phyloP scores from a whole-genome alignment of 2,888 invertebrate species.

The Lamellibrachia columna region DNA sequence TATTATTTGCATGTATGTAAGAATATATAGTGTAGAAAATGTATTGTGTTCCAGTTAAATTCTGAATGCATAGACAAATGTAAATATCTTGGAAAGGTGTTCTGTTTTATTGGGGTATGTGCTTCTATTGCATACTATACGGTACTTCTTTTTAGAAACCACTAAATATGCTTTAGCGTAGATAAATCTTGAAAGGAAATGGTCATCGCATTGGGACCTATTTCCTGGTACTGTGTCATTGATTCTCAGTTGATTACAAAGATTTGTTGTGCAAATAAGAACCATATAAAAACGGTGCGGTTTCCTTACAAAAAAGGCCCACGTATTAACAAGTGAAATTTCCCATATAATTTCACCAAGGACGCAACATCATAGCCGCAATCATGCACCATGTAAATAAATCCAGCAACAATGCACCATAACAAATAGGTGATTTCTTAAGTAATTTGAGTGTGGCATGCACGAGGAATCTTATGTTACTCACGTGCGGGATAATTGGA shows the following conservation, averaged over 20 bases:
- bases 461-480: background rate
- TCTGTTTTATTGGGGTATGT: background rate
- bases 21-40: background rate
- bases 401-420: background rate
- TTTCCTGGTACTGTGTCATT: background rate
- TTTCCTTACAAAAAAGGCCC: background rate
- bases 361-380: background rate
- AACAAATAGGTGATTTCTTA: constrained; percentile 11
- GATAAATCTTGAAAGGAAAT: background rate
- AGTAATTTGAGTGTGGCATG: background rate
- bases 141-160: background rate
- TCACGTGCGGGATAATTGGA: background rate
- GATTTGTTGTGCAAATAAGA: background rate
- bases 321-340: background rate
- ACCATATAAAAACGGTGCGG: background rate
- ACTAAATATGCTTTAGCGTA: background rate
- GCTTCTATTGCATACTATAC: background rate
- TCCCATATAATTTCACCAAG: background rate
- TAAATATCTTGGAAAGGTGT: background rate
- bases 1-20: background rate
- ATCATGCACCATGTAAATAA: background rate
- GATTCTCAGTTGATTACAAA: background rate
- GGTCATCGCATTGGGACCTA: background rate
- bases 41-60: background rate
- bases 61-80: background rate